These are phyloP conservation scores for Drosophila quadrilineata DNA, from an alignment of 1,140 invertebrate genomes.

Conservation along the genomic window DNA sequence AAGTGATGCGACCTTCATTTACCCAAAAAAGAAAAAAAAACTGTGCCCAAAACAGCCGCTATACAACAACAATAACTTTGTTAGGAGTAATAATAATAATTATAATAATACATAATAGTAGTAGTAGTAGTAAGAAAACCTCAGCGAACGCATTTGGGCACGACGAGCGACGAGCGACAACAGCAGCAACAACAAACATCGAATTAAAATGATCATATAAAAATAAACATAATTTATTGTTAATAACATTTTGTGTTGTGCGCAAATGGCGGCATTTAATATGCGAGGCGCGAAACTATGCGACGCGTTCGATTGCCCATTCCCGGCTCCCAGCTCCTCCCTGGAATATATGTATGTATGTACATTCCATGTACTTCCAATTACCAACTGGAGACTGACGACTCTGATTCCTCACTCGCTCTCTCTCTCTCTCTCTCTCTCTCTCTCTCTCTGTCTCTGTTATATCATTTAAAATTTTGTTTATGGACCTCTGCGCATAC, in stretches of 20 bases:
- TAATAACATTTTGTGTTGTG: slow-evolving; percentile 43
- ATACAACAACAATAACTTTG: slow-evolving; percentile 3
- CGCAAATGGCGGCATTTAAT: slow-evolving; percentile 46
- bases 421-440: background rate
- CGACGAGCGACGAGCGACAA: slow-evolving; percentile 20
- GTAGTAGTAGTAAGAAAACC: slow-evolving; percentile 2
- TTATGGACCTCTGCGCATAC: too few species aligned
- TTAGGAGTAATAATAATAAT: slow-evolving; percentile 5
- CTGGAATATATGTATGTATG: too few species aligned
- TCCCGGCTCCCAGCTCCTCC: background rate
- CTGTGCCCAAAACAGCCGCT: slow-evolving; percentile 5
- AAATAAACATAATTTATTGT: slow-evolving; percentile 72
- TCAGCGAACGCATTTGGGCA: slow-evolving; percentile 40
- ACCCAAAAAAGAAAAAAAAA: too few species aligned
- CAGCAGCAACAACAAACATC: background rate
- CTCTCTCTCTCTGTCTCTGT: background rate
- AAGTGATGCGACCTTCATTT: slow-evolving; percentile 37
- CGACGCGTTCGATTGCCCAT: slow-evolving; percentile 30
- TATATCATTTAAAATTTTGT: too few species aligned
- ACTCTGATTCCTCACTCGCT: background rate
- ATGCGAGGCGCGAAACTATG: slow-evolving; percentile 55
- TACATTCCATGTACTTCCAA: too few species aligned
- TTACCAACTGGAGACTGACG: too few species aligned
- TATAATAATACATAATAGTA: slow-evolving; percentile 7
- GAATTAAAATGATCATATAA: slow-evolving; percentile 23